Conservation (phyloP, 2,113 vertebrate genomes). For the Picathartes gymnocephalus region DNA sequence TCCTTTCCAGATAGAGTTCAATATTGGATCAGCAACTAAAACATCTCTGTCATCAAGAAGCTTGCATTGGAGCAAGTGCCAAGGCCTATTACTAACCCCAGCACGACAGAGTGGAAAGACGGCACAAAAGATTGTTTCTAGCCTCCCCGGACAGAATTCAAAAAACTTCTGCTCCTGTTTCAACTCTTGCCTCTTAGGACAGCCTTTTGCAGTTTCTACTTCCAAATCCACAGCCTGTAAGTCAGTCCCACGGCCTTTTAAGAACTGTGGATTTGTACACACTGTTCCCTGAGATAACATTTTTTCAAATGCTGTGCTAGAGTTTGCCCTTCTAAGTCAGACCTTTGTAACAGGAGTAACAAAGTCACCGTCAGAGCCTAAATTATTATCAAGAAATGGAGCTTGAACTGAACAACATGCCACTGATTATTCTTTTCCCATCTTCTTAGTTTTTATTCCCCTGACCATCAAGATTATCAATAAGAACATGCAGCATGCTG, state of each 20-base stretch:
- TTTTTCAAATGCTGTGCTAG: not conserved
- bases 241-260: not conserved
- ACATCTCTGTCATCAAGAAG: not conserved
- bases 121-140: not conserved
- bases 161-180: not conserved
- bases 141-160: not conserved
- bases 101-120: not conserved
- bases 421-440: not conserved
- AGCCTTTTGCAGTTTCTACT: not conserved
- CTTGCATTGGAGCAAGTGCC: not conserved
- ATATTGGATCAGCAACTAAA: not conserved
- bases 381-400: not conserved
- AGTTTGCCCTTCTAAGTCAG: not conserved
- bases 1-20: not conserved
- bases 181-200: not conserved
- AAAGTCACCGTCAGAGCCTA: not conserved
- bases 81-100: not conserved
- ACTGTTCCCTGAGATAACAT: not conserved
- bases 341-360: not conserved
- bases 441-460: not conserved
- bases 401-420: not conserved
- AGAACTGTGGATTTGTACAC: not conserved
- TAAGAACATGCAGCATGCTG: not conserved
- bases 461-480: not conserved
- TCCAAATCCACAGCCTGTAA: not conserved